Evolutionary conservation across 2,113 vertebrate species (phyloP).

Genomic region (Thermophis baileyi): DNA sequence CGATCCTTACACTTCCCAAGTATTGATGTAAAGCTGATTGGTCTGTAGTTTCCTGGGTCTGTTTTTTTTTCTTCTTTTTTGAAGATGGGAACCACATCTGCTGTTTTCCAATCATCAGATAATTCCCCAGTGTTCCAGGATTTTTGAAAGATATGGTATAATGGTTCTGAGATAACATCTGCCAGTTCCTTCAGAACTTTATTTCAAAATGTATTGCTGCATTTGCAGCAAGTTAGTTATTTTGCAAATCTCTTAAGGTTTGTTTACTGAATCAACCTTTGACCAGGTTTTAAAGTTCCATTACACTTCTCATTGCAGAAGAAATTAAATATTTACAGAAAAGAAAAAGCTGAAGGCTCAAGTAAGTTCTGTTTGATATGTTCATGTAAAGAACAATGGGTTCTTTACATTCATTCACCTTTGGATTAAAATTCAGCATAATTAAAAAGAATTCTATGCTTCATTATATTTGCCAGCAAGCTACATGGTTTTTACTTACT

Average conservation of each 20-base stretch:
- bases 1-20: too few species aligned
- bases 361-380: accelerated
- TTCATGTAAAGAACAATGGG: neutral
- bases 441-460: constrained; percentile 23
- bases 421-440: neutral
- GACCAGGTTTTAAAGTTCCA: constrained; percentile 22
- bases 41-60: too few species aligned
- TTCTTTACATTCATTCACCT: accelerated
- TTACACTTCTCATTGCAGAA: neutral
- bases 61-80: too few species aligned
- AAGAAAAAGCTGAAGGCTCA: constrained; percentile 1
- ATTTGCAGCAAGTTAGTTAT: neutral
- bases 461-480: neutral
- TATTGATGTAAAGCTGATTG: too few species aligned
- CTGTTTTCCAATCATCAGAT: too few species aligned
- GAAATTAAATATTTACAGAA: constrained; percentile 26
- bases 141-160: too few species aligned
- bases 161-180: too few species aligned
- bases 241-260: neutral
- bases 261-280: constrained; percentile 13
- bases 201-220: neutral
- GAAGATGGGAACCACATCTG: too few species aligned
- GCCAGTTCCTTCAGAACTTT: too few species aligned
- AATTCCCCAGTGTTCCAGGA: too few species aligned
- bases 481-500: constrained; percentile 14